These are phyloP conservation scores for Brachionus calyciflorus DNA, from an alignment of 1,140 invertebrate genomes.

Conservation along the genomic window DNA sequence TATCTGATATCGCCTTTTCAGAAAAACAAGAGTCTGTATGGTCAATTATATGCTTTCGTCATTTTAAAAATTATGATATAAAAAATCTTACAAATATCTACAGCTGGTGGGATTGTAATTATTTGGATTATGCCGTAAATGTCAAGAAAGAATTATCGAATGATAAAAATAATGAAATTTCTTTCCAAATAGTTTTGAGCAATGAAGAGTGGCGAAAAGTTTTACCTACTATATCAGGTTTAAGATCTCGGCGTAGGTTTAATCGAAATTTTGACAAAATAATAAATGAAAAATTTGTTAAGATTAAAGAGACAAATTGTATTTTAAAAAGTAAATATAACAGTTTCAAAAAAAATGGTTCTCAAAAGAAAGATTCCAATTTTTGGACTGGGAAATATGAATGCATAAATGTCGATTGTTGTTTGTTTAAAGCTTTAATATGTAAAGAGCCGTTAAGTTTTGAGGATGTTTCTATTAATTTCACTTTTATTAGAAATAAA, in stretches of 20 bases:
- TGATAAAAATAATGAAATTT: background rate
- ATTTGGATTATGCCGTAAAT: background rate
- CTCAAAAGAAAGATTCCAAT: too few relatives aligned
- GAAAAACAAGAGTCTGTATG: background rate
- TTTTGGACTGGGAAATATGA: too few relatives aligned
- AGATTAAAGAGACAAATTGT: background rate
- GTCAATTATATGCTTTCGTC: background rate
- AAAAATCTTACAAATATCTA: background rate
- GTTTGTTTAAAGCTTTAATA: too few relatives aligned
- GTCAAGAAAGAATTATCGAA: background rate
- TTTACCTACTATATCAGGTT: background rate
- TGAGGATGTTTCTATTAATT: too few relatives aligned
- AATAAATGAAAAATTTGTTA: background rate
- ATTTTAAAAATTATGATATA: background rate
- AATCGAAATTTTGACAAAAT: conserved; percentile 13
- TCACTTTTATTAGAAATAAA: too few relatives aligned
- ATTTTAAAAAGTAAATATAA: background rate
- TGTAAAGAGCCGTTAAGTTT: too few relatives aligned
- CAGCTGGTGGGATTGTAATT: background rate
- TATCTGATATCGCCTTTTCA: background rate
- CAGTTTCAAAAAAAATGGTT: too few relatives aligned
- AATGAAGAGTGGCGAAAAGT: background rate
- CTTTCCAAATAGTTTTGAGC: background rate
- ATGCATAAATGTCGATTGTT: too few relatives aligned
- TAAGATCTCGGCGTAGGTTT: background rate